These are phyloP conservation scores for Pammene aurita DNA, from an alignment of 2,888 invertebrate genomes.

Conservation along the genomic window DNA sequence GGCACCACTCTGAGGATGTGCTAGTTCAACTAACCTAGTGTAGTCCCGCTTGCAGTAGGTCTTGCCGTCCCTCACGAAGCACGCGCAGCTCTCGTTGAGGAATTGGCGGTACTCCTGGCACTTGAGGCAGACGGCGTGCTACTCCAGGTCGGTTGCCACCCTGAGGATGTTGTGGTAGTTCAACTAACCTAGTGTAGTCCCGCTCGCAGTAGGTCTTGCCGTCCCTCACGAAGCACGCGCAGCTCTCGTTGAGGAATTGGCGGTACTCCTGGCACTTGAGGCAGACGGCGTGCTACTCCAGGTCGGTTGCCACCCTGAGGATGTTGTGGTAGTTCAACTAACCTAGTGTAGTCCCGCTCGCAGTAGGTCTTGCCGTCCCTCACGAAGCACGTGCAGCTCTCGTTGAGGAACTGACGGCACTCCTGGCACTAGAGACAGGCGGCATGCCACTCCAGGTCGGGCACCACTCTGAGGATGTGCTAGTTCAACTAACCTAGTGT, in stretches of 20 bases:
- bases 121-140: slow-evolving; percentile 99
- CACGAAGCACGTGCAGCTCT: slow-evolving; percentile 99
- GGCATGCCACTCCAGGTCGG: too few species aligned
- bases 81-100: slow-evolving; percentile 98
- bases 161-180: slow-evolving; percentile 99
- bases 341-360: slow-evolving; percentile 99
- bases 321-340: slow-evolving; percentile 57
- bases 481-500: slow-evolving; percentile 92
- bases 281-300: too few species aligned
- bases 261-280: too few species aligned
- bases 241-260: slow-evolving; percentile 97
- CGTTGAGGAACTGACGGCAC: slow-evolving; percentile 98
- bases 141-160: slow-evolving; percentile 99
- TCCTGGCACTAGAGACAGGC: too few species aligned
- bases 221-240: slow-evolving; percentile 99
- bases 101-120: slow-evolving; percentile 98
- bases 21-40: slow-evolving; percentile 96
- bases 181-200: slow-evolving; percentile 98
- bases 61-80: slow-evolving; percentile 99
- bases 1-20: too few species aligned
- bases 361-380: slow-evolving; percentile 99
- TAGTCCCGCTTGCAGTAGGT: slow-evolving; percentile 99
- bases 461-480: neutral
- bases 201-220: slow-evolving; percentile 99
- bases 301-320: too few species aligned